Conservation (phyloP, 2,113 vertebrate genomes). For the Dasyprocta punctata region DNA sequence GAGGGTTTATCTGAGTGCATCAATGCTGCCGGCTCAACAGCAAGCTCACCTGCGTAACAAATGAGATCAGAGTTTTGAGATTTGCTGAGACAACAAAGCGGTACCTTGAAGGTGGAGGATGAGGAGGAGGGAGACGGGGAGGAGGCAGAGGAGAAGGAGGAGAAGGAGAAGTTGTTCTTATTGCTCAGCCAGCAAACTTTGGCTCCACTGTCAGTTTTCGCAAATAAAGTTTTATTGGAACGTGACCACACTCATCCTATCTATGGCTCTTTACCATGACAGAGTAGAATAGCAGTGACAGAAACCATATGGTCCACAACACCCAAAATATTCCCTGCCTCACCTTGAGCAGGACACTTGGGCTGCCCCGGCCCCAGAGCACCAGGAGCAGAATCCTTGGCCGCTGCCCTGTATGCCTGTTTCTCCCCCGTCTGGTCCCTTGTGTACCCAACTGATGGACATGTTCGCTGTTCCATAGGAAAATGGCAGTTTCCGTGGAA, state of each 20-base stretch:
- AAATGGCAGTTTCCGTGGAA: background rate
- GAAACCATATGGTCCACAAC: background rate
- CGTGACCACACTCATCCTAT: background rate
- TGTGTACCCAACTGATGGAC: background rate
- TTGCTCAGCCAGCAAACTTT: background rate
- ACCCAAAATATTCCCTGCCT: background rate
- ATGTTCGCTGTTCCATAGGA: background rate
- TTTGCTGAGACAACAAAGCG: background rate
- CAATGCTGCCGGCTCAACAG: background rate
- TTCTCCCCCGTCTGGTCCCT: background rate
- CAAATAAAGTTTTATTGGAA: slow-evolving; percentile 58
- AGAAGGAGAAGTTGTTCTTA: background rate
- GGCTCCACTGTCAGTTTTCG: background rate
- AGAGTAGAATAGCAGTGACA: background rate
- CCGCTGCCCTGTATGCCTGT: background rate
- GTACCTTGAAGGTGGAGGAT: background rate
- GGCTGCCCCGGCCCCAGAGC: background rate
- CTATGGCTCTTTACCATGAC: background rate
- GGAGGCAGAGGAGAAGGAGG: background rate
- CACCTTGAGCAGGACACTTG: background rate
- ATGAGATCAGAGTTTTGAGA: background rate
- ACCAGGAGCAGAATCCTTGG: background rate
- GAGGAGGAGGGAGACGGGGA: background rate
- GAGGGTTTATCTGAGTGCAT: background rate
- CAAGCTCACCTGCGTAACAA: background rate